Percentiles rank a stretch among this genome's conserved stretches.
Evolutionary conservation across 1,140 invertebrate genomes (phyloP).

Genomic region (Nylanderia fulva): DNA sequence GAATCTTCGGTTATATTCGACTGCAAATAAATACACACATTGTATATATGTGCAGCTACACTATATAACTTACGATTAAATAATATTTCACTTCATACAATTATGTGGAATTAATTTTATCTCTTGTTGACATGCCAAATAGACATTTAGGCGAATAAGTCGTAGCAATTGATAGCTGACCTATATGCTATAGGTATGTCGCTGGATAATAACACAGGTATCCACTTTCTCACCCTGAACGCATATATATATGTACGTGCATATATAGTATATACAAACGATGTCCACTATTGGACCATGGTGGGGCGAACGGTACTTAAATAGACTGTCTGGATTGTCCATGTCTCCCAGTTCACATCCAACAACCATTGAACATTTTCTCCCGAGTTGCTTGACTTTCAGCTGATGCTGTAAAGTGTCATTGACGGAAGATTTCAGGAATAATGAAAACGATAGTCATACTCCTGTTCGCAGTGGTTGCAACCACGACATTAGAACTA

Average conservation of each 20-base stretch:
- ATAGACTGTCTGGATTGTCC: slow-evolving; percentile 78
- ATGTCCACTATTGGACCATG: not conserved
- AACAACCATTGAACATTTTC: slow-evolving; percentile 63
- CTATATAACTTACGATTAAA: not conserved
- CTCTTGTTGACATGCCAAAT: not conserved
- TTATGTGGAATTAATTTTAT: not conserved
- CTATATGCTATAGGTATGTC: not conserved
- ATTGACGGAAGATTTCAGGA: not conserved
- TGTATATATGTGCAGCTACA: not conserved
- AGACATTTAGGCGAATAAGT: not conserved
- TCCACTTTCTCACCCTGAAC: slow-evolving; percentile 14
- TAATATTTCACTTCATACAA: not conserved
- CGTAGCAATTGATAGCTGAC: not conserved
- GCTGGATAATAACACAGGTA: slow-evolving; percentile 15
- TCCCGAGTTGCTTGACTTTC: not conserved
- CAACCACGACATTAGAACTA: slow-evolving; percentile 45
- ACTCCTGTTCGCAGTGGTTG: not conserved
- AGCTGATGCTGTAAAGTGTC: no score
- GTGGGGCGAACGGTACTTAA: slow-evolving; percentile 74
- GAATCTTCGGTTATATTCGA: not conserved
- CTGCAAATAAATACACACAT: not conserved
- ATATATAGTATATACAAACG: slow-evolving; percentile 2
- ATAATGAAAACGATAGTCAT: not conserved
- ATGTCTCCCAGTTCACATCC: slow-evolving; percentile 74
- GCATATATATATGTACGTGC: not conserved